Base-by-base conservation (phyloP, 37 sponge, comb jelly and placozoan species). In the Beroe forskalii region DNA sequence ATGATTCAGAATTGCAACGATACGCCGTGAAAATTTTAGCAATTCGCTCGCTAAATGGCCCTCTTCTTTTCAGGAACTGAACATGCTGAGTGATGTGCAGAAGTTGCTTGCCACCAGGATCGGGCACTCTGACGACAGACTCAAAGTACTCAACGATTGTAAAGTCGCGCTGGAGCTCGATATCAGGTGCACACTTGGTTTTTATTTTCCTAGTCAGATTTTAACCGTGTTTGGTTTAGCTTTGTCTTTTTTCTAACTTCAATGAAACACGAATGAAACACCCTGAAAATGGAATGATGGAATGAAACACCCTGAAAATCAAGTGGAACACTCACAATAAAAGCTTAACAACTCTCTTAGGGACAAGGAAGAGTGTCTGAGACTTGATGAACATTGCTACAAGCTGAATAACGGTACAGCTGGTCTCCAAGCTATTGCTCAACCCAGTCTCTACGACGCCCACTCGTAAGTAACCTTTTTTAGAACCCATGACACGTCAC, bases 311-410 rank as follows among this genome's bases (percentile, higher is more conserved):
- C n/a, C n/a, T n/a, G n/a, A n/a, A n/a, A n/a, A n/a, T n/a, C n/a
- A n/a, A n/a, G n/a, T n/a, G n/a, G n/a, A n/a, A n/a, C n/a, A n/a
- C n/a, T n/a, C n/a, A n/a, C n/a, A n/a, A n/a, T n/a, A n/a, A n/a
- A n/a, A n/a, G n/a, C n/a, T n/a, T n/a, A n/a, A 48, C 55, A 63
- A 63, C 27, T 22, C 30, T 23, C 30, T 69, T 37, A 69, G 72
- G 17, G 72, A 69, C 32, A 69, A 69, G 38, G 72, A 69, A 33
- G 72, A 69, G 38, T 69, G 72, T 69, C 17, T 69, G 55, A 80
- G 86, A 37, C 86, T 80, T 25, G 86, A 80, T 43, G 86, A 80
- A 42, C 86, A 80, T 80, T 80, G 86, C 40, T 80, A 80, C 86
- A 80, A 80, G 55, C 40, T 80, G 86, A 80, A 80, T 37, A 80